phyloP scores from a whole-genome alignment of 2,888 invertebrate genomes.

The Caenorhabditis uteleia region DNA sequence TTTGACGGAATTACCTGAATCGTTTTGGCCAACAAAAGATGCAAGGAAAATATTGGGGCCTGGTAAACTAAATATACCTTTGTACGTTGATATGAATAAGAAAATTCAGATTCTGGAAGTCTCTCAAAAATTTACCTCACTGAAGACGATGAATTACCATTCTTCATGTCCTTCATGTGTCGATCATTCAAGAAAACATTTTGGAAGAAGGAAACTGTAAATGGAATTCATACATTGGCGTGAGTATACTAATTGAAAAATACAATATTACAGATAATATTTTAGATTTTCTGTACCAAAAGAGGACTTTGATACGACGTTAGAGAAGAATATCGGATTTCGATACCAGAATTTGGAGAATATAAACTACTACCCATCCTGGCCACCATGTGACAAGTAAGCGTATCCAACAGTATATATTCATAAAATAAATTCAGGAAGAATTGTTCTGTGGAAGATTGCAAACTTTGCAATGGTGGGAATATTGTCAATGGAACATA shows the following conservation, averaged over 20 bases:
- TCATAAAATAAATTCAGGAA: too few relatives aligned
- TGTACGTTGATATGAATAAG: too few relatives aligned
- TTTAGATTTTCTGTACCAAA: conserved; percentile 41
- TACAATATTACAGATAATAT: too few relatives aligned
- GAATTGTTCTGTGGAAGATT: too few relatives aligned
- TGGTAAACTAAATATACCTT: conserved; percentile 41
- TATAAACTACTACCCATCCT: conserved; percentile 61
- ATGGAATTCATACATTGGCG: conserved; percentile 39
- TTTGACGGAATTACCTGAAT: conserved; percentile 38
- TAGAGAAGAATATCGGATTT: conserved; percentile 57
- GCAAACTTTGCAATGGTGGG: too few relatives aligned
- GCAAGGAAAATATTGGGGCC: conserved; percentile 56
- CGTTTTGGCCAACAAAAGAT: conserved; percentile 54
- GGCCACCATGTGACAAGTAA: conserved; percentile 63
- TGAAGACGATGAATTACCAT: too few relatives aligned
- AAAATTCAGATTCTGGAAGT: conserved; percentile 56
- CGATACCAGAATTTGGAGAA: conserved; percentile 59
- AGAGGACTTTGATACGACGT: conserved; percentile 60
- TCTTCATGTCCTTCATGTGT: conserved; percentile 58
- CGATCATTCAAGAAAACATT: conserved; percentile 48
- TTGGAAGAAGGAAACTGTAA: conserved; percentile 24
- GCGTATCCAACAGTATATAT: too few relatives aligned
- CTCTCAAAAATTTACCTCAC: conserved; percentile 47
- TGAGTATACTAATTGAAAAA: conserved; percentile 17
- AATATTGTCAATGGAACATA: conserved; percentile 46